phyloP scores from a whole-genome alignment of 2,888 invertebrate genomes.

The Notocelia uddmanniana region DNA sequence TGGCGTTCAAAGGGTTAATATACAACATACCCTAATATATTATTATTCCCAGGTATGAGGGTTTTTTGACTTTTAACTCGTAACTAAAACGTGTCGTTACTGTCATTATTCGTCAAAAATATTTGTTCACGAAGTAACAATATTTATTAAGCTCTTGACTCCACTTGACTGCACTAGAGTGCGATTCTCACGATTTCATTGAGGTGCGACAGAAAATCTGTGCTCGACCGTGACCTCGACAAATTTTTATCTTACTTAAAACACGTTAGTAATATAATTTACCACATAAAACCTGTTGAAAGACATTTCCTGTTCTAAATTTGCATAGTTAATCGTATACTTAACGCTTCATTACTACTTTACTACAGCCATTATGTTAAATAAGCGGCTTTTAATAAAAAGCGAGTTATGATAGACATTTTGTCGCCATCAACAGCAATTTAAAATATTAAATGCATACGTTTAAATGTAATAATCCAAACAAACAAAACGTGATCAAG shows the following conservation, averaged over 20 bases:
- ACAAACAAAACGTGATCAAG: background rate
- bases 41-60: background rate
- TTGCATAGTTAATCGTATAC: constrained; percentile 44
- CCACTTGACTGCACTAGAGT: constrained; percentile 52
- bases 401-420: constrained; percentile 31
- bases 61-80: constrained; percentile 16
- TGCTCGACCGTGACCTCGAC: constrained; percentile 45
- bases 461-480: constrained; percentile 1
- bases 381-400: constrained; percentile 30
- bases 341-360: constrained; percentile 43
- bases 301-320: constrained; percentile 41
- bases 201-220: constrained; percentile 48
- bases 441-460: constrained; percentile 5
- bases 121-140: constrained; percentile 62
- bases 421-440: constrained; percentile 34
- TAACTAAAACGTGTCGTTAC: constrained; percentile 15
- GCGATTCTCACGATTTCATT: constrained; percentile 56
- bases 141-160: constrained; percentile 70
- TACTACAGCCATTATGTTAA: constrained; percentile 41
- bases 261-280: constrained; percentile 40
- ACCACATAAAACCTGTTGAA: constrained; percentile 36
- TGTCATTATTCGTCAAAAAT: constrained; percentile 52
- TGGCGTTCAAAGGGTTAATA: too few species aligned
- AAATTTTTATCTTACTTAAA: constrained; percentile 41
- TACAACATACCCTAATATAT: background rate